Evolutionary conservation across 2,797 vertebrate genomes (phyloP).

Genomic region (Hippopotamyrus pictus): DNA sequence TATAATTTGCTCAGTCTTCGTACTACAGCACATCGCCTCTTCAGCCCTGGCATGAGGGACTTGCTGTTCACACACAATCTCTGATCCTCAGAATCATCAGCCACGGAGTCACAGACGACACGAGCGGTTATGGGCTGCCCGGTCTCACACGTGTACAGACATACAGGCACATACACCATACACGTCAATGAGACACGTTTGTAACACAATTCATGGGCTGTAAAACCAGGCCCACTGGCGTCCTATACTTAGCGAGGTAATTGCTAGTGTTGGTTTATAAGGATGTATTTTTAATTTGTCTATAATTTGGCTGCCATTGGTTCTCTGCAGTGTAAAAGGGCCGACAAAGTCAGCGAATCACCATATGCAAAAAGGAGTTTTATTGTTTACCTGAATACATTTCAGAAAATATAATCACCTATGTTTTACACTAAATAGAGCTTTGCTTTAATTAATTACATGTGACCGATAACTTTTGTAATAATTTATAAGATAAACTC

Average conservation of each 20-base stretch:
- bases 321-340: constrained; percentile 44
- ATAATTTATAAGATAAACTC: not conserved
- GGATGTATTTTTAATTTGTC: constrained; percentile 62
- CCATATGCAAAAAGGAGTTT: not conserved
- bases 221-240: constrained; percentile 47
- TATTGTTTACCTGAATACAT: not conserved
- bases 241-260: constrained; percentile 64
- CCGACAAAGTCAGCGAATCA: constrained; percentile 49
- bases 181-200: constrained; percentile 45
- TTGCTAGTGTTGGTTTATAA: constrained; percentile 56
- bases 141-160: constrained; percentile 16
- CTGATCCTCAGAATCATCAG: not conserved
- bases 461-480: not conserved
- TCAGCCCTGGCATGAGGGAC: not conserved
- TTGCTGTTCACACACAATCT: not conserved
- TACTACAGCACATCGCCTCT: not conserved
- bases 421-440: not conserved
- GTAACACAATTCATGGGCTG: constrained; percentile 45
- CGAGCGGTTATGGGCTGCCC: not conserved
- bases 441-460: not conserved
- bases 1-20: not conserved
- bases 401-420: not conserved
- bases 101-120: not conserved
- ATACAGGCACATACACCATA: constrained; percentile 3
- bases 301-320: constrained; percentile 59